These are phyloP conservation scores for Melanostoma scalare DNA, from an alignment of 2,888 invertebrate species.

Conservation along the genomic window DNA sequence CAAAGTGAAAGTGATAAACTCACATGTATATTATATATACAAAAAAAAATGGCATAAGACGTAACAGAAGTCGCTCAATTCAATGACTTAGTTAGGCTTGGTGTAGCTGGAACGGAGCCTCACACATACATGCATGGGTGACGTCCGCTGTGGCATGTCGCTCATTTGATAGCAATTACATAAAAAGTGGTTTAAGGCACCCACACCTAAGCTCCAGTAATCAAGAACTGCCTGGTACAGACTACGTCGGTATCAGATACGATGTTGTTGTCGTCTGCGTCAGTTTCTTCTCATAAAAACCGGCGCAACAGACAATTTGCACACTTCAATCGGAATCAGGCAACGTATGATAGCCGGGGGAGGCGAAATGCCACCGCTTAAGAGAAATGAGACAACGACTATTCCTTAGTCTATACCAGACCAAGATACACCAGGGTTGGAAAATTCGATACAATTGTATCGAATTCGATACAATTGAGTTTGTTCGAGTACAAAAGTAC, in stretches of 20 bases:
- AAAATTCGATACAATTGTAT: too few relatives aligned
- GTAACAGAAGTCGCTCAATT: slow-evolving; percentile 29
- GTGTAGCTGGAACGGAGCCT: background rate
- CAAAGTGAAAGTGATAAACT: slow-evolving; percentile 40
- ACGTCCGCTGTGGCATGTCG: slow-evolving; percentile 8
- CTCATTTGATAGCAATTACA: slow-evolving; percentile 42
- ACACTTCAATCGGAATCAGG: slow-evolving; percentile 28
- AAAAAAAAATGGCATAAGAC: slow-evolving; percentile 12
- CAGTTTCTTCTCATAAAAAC: slow-evolving; percentile 22
- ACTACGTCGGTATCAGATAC: background rate
- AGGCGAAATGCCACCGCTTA: background rate
- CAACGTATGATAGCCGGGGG: background rate
- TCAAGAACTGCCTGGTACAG: slow-evolving; percentile 44
- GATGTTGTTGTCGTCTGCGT: background rate
- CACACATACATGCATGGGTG: background rate
- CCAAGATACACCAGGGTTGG: slow-evolving; percentile 19
- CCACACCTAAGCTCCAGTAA: slow-evolving; percentile 25
- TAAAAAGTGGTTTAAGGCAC: slow-evolving; percentile 42
- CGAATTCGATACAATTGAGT: too few relatives aligned
- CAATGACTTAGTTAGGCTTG: slow-evolving; percentile 11
- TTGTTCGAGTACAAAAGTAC: too few relatives aligned
- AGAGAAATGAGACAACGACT: slow-evolving; percentile 9
- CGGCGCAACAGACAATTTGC: slow-evolving; percentile 32
- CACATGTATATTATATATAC: slow-evolving; percentile 10
- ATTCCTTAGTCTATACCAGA: slow-evolving; percentile 2